A percentile compares a stretch with the other conserved stretches of the same genome.
Conservation (phyloP, 2,888 invertebrate species). For the Xanthorhoe designata region DNA sequence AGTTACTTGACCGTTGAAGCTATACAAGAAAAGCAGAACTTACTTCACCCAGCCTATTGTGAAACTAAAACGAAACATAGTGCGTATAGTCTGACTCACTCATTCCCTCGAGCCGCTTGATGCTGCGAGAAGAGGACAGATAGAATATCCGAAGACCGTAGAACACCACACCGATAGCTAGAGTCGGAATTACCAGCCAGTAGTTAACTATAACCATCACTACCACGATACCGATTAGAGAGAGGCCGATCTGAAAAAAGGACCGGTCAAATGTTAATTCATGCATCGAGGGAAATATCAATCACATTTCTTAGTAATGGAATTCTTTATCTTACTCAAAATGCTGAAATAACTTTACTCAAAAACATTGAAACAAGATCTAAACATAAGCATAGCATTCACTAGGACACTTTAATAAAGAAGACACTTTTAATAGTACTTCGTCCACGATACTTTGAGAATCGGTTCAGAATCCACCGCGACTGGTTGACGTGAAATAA, state of each 20-base stretch:
- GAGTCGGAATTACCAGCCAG: constrained; percentile 89
- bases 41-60: neutral
- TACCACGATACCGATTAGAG: constrained; percentile 91
- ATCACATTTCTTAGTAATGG: too few relatives aligned
- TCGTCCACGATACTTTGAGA: too few relatives aligned
- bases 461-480: too few relatives aligned
- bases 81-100: constrained; percentile 87
- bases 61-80: constrained; percentile 33
- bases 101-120: constrained; percentile 93
- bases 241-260: constrained; percentile 89
- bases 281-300: too few relatives aligned
- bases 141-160: constrained; percentile 91
- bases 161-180: constrained; percentile 90
- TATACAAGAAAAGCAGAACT: neutral
- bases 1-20: neutral
- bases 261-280: neutral
- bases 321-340: neutral
- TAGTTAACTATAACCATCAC: constrained; percentile 92
- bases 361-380: too few relatives aligned
- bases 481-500: too few relatives aligned
- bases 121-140: constrained; percentile 91
- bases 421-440: too few relatives aligned
- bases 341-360: too few relatives aligned
- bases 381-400: too few relatives aligned
- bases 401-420: too few relatives aligned